Base-by-base conservation (phyloP, 2,113 vertebrate species). In the Ceyx cyanopectus region DNA sequence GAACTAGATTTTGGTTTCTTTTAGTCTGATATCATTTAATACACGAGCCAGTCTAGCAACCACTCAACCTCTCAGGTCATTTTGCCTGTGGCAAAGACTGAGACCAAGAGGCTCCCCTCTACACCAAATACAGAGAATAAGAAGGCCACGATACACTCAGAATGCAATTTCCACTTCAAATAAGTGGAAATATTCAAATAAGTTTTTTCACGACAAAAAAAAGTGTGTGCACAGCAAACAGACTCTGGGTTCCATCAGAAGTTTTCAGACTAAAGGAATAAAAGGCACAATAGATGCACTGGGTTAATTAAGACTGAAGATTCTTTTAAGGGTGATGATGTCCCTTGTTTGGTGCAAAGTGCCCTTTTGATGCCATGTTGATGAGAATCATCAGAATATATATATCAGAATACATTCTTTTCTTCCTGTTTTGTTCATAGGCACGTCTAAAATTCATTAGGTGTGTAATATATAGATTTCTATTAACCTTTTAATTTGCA, bases 241-340 rank as follows among this genome's bases (percentile, higher is more conserved):
- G 58, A 15, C 15, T 67, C 27, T 46, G 5, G 0, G 62, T 43
- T 67, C 72, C 70, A 45, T n/a, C 63, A 86, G 41, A 96, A 73
- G 45, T 50, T 79, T 62, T 61, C 53, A 86, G 85, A 82, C 90
- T 43, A 40, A 72, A 82, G 30, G 57, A 79, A 58, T 50, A 89
- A 73, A 85, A 85, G n/a, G 34, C 26, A 69, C 81, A 92, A 73
- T 80, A 41, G 67, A 53, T 65, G 26, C 10, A 53, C 74, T 83
- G 70, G 68, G 46, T 81, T 96, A 91, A 94, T 92, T 84, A 92
- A 77, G 63, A 74, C 10, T 61, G 32, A 74, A 78, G 56, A 84
- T 67, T 87, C 70, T 81, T 91, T 81, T 91, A 58, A 87, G 66
- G 24, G 37, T 78, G 24, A 53, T 78, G 48, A 15, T 13, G 86